These are phyloP conservation scores for Sebastes reedi DNA, from an alignment of 2,797 vertebrate genomes.

Conservation along the genomic window DNA sequence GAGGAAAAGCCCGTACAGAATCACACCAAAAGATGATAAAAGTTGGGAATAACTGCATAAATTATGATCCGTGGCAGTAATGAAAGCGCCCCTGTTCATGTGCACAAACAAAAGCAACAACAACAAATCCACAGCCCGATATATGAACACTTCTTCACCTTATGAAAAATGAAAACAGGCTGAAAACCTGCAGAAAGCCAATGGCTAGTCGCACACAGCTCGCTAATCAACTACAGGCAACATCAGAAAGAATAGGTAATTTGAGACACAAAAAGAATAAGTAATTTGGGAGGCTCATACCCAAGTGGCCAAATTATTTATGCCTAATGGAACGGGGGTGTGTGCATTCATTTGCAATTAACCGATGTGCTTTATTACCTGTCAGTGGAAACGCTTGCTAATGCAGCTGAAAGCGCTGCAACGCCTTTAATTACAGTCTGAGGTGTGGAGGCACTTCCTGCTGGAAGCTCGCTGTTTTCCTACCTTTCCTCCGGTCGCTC, in stretches of 20 bases:
- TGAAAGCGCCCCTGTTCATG: constrained; percentile 8
- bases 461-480: constrained; percentile 3
- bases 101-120: constrained; percentile 60
- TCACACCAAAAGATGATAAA: constrained; percentile 43
- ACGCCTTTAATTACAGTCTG: constrained; percentile 61
- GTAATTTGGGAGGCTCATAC: constrained; percentile 84
- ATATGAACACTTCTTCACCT: constrained; percentile 36
- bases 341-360: constrained; percentile 82
- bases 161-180: constrained; percentile 57
- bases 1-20: constrained; percentile 34
- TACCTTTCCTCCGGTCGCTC: constrained; percentile 21
- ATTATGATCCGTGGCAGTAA: constrained; percentile 45
- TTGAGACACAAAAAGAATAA: constrained; percentile 88
- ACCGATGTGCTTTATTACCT: constrained; percentile 81
- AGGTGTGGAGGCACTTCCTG: constrained; percentile 69
- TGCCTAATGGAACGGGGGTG: constrained; percentile 83
- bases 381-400: constrained; percentile 73
- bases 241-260: constrained; percentile 89
- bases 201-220: constrained; percentile 78
- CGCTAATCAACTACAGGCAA: constrained; percentile 85
- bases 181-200: constrained; percentile 79
- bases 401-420: constrained; percentile 52
- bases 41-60: constrained; percentile 66
- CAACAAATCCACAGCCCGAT: constrained; percentile 10
- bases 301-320: constrained; percentile 88